Percentiles rank a stretch among this genome's conserved stretches.
Evolutionary conservation across 2,113 vertebrate genomes (phyloP).

Genomic region (Oxyura jamaicensis): DNA sequence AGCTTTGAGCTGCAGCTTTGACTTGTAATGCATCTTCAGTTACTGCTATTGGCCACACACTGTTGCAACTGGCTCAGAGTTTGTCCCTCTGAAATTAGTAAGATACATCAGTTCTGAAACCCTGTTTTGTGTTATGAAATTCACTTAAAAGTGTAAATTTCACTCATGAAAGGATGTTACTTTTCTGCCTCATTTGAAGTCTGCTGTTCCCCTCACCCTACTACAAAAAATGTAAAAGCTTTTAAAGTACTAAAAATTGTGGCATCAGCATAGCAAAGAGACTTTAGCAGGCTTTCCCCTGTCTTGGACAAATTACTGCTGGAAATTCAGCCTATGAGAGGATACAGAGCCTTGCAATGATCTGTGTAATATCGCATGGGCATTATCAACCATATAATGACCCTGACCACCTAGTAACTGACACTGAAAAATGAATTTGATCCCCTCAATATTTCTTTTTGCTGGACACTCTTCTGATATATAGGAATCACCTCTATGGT

Average conservation of each 20-base stretch:
- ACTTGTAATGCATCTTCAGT: not conserved
- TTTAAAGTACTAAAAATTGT: not conserved
- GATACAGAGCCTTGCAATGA: not conserved
- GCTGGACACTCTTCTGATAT: not conserved
- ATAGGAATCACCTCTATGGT: not conserved
- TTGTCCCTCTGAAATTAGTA: not conserved
- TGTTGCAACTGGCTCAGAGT: not conserved
- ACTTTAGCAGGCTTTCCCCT: not conserved
- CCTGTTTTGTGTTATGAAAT: not conserved
- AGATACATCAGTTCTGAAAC: not conserved
- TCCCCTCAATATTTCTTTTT: not conserved
- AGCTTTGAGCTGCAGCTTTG: not conserved
- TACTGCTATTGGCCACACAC: not conserved
- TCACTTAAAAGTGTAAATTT: not conserved
- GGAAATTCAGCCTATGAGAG: not conserved
- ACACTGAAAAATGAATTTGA: not conserved
- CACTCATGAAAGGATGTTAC: not conserved
- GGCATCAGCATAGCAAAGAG: not conserved
- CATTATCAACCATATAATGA: not conserved
- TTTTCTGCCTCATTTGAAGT: not conserved
- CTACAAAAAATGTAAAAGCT: not conserved
- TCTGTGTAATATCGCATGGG: accelerated
- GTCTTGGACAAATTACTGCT: not conserved
- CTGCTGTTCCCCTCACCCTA: not conserved
- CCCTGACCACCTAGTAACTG: not conserved